These are phyloP conservation scores for Bothrops jararaca DNA, from an alignment of 2,113 vertebrate species.

Conservation along the genomic window DNA sequence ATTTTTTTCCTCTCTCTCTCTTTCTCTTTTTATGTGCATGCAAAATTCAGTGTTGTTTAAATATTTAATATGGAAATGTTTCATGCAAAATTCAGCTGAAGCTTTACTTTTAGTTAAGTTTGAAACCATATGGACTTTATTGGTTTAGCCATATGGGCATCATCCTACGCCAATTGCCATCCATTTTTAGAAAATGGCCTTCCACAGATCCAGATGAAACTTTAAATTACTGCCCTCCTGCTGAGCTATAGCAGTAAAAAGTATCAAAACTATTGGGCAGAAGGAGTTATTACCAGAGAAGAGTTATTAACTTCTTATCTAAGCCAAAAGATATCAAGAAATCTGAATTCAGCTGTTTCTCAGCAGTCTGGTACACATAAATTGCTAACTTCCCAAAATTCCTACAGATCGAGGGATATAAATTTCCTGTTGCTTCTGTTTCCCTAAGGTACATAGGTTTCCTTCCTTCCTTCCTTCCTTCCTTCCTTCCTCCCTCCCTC, in stretches of 20 bases:
- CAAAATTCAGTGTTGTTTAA: not conserved
- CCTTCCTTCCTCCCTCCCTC: not conserved
- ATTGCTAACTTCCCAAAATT: not conserved
- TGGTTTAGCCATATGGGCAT: slow-evolving; percentile 3
- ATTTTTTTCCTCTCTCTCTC: not conserved
- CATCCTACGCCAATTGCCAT: not conserved
- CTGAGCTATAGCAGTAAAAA: not conserved
- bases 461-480: not conserved
- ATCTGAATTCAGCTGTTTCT: not conserved
- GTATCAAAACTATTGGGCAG: not conserved
- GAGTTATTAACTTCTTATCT: not conserved
- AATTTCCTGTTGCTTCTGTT: not conserved
- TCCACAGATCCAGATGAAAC: not conserved
- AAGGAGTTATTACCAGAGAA: not conserved
- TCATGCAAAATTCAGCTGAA: slow-evolving; percentile 1
- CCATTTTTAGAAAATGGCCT: slow-evolving; percentile 11
- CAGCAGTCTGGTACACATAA: not conserved
- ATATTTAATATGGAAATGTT: not conserved
- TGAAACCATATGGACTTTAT: slow-evolving; percentile 9
- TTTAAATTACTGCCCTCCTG: not conserved
- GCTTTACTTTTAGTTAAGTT: not conserved
- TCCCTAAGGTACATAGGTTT: not conserved
- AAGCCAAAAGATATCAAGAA: not conserved
- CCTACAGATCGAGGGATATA: not conserved
- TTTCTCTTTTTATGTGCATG: not conserved